phyloP scores from a whole-genome alignment of 2,113 vertebrate species.

The Perca schrenkii region DNA sequence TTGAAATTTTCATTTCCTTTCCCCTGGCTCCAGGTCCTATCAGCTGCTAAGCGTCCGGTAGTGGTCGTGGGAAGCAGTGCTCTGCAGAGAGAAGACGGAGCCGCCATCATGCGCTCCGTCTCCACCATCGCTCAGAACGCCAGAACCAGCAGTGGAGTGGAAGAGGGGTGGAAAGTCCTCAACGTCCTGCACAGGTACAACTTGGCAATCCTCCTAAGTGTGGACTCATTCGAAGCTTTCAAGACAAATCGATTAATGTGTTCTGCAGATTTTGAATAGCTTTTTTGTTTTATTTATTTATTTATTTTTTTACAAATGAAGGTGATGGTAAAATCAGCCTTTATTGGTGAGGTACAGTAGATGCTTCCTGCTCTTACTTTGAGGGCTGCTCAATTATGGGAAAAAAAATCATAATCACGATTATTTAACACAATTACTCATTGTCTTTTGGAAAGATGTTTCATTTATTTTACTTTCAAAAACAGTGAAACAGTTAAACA shows the following conservation, averaged over 20 bases:
- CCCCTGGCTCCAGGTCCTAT: slow-evolving; percentile 82
- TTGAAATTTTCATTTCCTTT: neutral
- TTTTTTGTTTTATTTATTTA: too few relatives aligned
- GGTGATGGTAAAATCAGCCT: neutral
- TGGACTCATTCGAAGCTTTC: neutral
- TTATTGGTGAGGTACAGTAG: neutral
- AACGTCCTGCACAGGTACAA: slow-evolving; percentile 96
- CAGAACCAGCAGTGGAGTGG: slow-evolving; percentile 86
- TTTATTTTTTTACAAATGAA: too few relatives aligned
- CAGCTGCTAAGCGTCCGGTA: slow-evolving; percentile 90
- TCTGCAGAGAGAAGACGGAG: slow-evolving; percentile 92
- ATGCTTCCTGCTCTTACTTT: neutral
- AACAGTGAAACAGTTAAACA: too few relatives aligned
- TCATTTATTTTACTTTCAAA: too few relatives aligned
- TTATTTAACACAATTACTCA: too few relatives aligned
- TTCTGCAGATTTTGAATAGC: neutral
- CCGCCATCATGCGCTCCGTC: slow-evolving; percentile 89
- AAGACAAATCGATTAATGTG: neutral
- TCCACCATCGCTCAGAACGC: slow-evolving; percentile 92
- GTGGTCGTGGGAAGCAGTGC: slow-evolving; percentile 94
- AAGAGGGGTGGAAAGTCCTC: slow-evolving; percentile 93
- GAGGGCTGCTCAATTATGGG: too few relatives aligned
- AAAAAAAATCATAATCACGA: too few relatives aligned
- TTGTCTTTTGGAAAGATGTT: too few relatives aligned
- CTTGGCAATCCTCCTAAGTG: neutral